phyloP scores from a whole-genome alignment of 1,140 invertebrate species.

The Drosophila rufa region DNA sequence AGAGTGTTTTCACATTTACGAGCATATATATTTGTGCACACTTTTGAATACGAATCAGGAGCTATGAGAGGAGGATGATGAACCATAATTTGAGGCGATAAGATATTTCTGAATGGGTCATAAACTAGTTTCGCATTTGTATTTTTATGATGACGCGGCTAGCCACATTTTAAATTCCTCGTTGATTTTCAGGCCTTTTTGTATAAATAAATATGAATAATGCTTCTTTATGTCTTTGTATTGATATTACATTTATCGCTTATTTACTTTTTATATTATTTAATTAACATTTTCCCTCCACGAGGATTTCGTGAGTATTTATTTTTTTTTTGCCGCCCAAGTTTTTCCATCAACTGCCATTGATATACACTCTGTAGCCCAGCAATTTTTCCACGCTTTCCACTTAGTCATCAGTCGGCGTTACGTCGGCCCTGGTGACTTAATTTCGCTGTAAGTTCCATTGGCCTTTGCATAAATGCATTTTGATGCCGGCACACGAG shows the following conservation, averaged over 20 bases:
- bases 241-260: neutral
- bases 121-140: constrained; percentile 15
- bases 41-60: constrained; percentile 32
- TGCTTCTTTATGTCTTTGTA: neutral
- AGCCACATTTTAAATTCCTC: neutral
- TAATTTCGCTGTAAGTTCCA: constrained; percentile 60
- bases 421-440: constrained; percentile 41
- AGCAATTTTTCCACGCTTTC: constrained; percentile 25
- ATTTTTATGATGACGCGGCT: neutral
- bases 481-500: constrained; percentile 60
- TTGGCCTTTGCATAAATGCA: constrained; percentile 76
- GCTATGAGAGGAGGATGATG: neutral
- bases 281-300: constrained; percentile 12
- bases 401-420: constrained; percentile 32
- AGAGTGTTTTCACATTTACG: constrained; percentile 59
- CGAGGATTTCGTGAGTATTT: neutral
- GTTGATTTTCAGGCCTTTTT: neutral
- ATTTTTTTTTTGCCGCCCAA: constrained; percentile 8
- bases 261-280: constrained; percentile 11
- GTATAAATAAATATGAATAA: neutral
- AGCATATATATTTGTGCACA: constrained; percentile 45
- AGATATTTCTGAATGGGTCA: constrained; percentile 13
- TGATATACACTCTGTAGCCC: constrained; percentile 20
- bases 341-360: constrained; percentile 19
- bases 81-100: constrained; percentile 7